A percentile compares a stretch with the other conserved stretches of the same genome.
These are phyloP conservation scores for Himalopsyche tibetana DNA, from an alignment of 2,888 invertebrate species.

Conservation along the genomic window DNA sequence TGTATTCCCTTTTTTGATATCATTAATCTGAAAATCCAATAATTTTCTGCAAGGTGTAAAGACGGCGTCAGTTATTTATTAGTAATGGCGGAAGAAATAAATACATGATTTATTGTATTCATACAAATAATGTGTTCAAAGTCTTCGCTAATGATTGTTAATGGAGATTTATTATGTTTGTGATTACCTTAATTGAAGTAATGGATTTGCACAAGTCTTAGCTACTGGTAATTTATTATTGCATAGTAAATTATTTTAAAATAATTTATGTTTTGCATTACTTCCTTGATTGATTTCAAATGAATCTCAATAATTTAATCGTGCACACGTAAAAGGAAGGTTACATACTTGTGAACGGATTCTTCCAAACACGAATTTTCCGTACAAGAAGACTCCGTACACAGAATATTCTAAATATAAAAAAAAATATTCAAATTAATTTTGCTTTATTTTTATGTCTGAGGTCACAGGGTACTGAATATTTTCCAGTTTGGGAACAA, in stretches of 20 bases:
- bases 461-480: too few relatives aligned
- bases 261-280: too few relatives aligned
- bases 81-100: constrained; percentile 9
- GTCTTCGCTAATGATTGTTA: constrained; percentile 22
- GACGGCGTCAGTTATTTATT: constrained; percentile 7
- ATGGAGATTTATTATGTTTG: constrained; percentile 9
- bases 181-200: background rate
- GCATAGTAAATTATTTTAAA: background rate
- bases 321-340: too few relatives aligned
- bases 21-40: background rate
- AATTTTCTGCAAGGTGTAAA: background rate
- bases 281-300: too few relatives aligned
- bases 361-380: too few relatives aligned
- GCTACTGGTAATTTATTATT: constrained; percentile 15
- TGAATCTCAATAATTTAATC: too few relatives aligned
- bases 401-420: too few relatives aligned
- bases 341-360: too few relatives aligned
- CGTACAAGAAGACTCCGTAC: too few relatives aligned
- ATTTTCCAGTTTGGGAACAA: too few relatives aligned
- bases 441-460: too few relatives aligned
- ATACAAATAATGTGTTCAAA: constrained; percentile 16
- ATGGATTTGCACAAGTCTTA: constrained; percentile 1
- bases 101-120: constrained; percentile 26
- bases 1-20: background rate
- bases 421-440: too few relatives aligned